Evolutionary conservation across 1,140 invertebrate species (phyloP).

Genomic region (Aphaenogaster rudis): DNA sequence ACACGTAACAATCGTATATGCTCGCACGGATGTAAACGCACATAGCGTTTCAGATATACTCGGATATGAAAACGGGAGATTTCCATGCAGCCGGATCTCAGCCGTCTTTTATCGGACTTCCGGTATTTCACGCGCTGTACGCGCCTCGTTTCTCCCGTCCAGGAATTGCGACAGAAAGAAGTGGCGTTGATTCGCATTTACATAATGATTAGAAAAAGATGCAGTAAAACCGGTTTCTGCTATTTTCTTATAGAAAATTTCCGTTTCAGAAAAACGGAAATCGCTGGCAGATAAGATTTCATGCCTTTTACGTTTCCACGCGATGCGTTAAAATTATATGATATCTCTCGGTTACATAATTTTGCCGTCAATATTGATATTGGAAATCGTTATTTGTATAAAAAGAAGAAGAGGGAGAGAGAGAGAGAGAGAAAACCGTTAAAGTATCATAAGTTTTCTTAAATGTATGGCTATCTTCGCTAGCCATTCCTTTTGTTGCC

Average conservation of each 20-base stretch:
- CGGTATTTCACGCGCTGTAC: slow-evolving; percentile 53
- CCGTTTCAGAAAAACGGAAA: neutral
- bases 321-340: slow-evolving; percentile 11
- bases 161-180: slow-evolving; percentile 9
- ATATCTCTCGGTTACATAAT: slow-evolving; percentile 18
- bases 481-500: neutral
- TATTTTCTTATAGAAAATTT: neutral
- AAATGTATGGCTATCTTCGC: neutral
- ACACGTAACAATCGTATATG: neutral
- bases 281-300: neutral
- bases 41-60: neutral
- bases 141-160: neutral
- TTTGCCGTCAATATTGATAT: slow-evolving; percentile 8
- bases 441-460: neutral
- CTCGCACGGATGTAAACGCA: neutral
- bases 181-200: neutral
- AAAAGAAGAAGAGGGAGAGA: neutral
- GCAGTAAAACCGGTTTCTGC: neutral
- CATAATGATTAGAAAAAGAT: neutral
- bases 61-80: slow-evolving; percentile 26
- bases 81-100: slow-evolving; percentile 2
- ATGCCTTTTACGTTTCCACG: neutral
- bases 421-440: neutral
- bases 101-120: slow-evolving; percentile 42
- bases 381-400: slow-evolving; percentile 32